These are phyloP conservation scores for Raphicerus campestris DNA, from an alignment of 2,113 vertebrate genomes.

Conservation along the genomic window DNA sequence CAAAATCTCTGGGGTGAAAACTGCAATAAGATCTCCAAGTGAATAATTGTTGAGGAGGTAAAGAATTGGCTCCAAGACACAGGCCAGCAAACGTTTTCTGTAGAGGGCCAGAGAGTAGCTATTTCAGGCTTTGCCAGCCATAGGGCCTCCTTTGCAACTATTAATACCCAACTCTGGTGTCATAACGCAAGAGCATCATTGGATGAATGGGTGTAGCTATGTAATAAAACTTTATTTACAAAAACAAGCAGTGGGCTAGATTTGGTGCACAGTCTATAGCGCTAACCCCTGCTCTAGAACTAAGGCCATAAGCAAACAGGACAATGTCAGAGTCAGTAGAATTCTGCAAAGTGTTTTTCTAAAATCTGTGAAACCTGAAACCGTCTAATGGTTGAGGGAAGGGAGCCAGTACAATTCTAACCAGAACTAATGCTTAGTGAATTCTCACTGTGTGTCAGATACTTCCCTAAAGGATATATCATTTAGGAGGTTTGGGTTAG, in stretches of 20 bases:
- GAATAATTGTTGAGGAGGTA: not conserved
- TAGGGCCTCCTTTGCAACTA: not conserved
- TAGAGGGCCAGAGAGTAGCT: not conserved
- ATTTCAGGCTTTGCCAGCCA: not conserved
- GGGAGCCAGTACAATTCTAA: not conserved
- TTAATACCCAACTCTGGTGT: not conserved
- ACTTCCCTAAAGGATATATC: not conserved
- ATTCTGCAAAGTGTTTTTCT: not conserved
- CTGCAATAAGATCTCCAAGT: not conserved
- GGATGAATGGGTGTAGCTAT: not conserved
- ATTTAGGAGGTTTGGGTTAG: not conserved
- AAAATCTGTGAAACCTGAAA: conserved; percentile 34
- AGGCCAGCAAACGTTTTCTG: not conserved
- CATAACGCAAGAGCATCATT: not conserved
- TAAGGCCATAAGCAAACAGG: not conserved
- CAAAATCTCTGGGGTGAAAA: not conserved
- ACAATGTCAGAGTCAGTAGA: not conserved
- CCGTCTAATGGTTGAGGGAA: not conserved
- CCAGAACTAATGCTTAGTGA: not conserved
- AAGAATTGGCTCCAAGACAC: not conserved
- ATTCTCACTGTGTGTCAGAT: not conserved
- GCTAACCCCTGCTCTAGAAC: not conserved
- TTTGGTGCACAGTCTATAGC: not conserved
- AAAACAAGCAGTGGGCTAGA: not conserved
- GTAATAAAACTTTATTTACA: conserved; percentile 3